Evolutionary conservation across 2,888 invertebrate species (phyloP).

Genomic region (Rhaphigaster nebulosa): DNA sequence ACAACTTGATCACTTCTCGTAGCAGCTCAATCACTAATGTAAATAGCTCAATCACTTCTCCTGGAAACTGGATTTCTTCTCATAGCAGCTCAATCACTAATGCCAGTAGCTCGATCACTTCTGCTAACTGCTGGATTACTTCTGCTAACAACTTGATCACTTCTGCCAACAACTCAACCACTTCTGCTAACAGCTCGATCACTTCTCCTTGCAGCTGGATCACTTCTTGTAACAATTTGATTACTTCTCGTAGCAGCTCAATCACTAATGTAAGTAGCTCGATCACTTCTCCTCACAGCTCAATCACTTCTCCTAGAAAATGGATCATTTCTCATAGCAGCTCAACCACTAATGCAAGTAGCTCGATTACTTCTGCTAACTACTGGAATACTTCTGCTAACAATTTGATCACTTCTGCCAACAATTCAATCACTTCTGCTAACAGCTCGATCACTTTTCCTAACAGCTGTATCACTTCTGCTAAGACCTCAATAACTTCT

Average conservation of each 20-base stretch:
- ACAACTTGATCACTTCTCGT: background rate
- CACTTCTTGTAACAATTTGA: background rate
- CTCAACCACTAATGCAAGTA: too few species aligned
- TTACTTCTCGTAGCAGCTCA: background rate
- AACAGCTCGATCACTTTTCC: too few species aligned
- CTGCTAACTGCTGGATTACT: background rate
- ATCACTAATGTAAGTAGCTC: background rate
- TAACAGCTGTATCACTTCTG: too few species aligned
- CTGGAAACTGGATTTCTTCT: background rate
- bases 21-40: background rate
- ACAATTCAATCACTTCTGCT: background rate
- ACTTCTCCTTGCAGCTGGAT: too few species aligned
- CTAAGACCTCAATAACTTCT: too few species aligned
- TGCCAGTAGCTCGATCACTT: background rate
- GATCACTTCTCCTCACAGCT: background rate
- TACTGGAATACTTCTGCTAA: background rate
- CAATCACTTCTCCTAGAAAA: too few species aligned
- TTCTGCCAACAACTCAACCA: background rate
- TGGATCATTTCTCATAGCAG: too few species aligned
- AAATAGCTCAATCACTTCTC: background rate
- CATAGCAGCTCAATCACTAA: background rate
- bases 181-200: background rate
- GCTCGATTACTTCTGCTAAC: background rate
- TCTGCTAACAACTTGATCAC: background rate
- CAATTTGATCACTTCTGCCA: background rate